A percentile compares a stretch with the other conserved stretches of the same genome.
Evolutionary conservation across 2,797 vertebrate species (phyloP).

Genomic region (Acanthurus tractus): DNA sequence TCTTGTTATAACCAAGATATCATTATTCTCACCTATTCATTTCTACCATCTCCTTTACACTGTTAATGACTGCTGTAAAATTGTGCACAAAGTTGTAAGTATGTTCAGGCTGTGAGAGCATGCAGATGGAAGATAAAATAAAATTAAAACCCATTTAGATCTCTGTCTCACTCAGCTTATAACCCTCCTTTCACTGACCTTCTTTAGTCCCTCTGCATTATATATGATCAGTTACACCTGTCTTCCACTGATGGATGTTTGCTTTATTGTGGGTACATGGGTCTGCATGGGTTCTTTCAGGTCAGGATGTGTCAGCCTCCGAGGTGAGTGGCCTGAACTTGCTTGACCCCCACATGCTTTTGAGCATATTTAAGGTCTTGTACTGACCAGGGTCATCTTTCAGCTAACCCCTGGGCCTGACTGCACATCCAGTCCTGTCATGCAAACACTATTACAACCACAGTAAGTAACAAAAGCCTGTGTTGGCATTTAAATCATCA

Average conservation of each 20-base stretch:
- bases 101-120: background rate
- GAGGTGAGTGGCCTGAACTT: conserved; percentile 11
- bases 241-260: conserved; percentile 62
- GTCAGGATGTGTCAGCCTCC: background rate
- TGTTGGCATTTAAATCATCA: conserved; percentile 48
- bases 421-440: conserved; percentile 33
- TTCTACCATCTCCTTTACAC: too few relatives aligned
- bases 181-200: conserved; percentile 24
- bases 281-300: conserved; percentile 42
- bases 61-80: background rate
- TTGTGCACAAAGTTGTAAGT: background rate
- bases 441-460: conserved; percentile 45
- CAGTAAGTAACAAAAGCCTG: conserved; percentile 48
- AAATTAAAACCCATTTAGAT: conserved; percentile 36
- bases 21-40: too few relatives aligned
- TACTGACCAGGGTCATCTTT: conserved; percentile 70
- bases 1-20: too few relatives aligned
- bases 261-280: conserved; percentile 25
- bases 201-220: conserved; percentile 30
- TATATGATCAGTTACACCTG: conserved; percentile 66
- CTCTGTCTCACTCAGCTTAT: background rate
- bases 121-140: conserved; percentile 4
- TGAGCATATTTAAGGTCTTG: conserved; percentile 66
- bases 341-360: conserved; percentile 44
- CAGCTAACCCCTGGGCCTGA: conserved; percentile 40